Evolutionary conservation across 1,140 invertebrate genomes (phyloP), one percentile per base, ranked within the genome.

Genomic region (Drosophila eugracilis): DNA sequence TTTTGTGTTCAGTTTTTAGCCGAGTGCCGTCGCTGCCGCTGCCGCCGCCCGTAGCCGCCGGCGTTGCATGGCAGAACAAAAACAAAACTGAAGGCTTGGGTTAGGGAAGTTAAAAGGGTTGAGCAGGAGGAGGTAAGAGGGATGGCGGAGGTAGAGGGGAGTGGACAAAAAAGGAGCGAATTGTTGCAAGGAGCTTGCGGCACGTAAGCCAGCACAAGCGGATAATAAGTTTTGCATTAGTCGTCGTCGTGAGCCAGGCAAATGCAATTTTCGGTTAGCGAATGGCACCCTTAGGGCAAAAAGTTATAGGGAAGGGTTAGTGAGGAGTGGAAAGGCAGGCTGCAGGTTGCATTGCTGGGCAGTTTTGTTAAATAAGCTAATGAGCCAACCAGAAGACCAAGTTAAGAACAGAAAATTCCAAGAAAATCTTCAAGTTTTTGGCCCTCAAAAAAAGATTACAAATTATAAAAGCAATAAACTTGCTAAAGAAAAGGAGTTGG

Each of bases 151-250:
- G 28, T 32, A 1, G 30, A 10, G 28, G 28, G 10, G 10, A 28
- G 6, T 7, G 26, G 26, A 28, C 26, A 4, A 10, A 32, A 32
- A 36, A n/a, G 17, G 21, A 14, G 30, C 19, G 14, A 28, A 34
- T 50, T 34, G 12, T 36, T 41, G 6, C 21, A 30, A 9, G 10
- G 32, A 26, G 30, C 42, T 41, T 37, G 24, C 14, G 54, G 17
- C 67, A 50, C 42, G 54, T 66, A 77, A 78, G 76, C 55, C 59
- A 32, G 34, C 70, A 53, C 80, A 81, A 63, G 59, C 74, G 63
- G 62, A 78, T 83, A 74, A 83, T 83, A 75, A 83, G 62, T 83
- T 83, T 83, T 60, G 45, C 62, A 65, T 75, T 83, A 70, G 52
- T 52, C 53, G 21, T 1, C 30, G n/a, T n/a, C 30, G 42, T n/a